Base-by-base conservation (phyloP, 2,888 invertebrate genomes). In the Hermaeophaga mercurialis region DNA sequence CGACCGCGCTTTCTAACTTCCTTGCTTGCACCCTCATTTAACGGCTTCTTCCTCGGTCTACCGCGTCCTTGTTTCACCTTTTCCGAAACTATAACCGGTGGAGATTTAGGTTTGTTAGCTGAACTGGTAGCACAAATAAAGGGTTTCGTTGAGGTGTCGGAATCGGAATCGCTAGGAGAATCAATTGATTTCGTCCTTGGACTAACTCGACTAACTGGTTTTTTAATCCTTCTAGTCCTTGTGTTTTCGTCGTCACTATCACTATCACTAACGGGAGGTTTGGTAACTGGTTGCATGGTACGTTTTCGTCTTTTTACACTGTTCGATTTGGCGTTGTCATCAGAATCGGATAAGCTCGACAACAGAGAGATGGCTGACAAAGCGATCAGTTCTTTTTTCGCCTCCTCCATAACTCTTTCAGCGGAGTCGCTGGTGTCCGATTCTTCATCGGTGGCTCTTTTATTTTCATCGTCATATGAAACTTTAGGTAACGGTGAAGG, bases 261-360 rank as follows among this genome's bases (percentile, higher is more conserved):
- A 70, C 72, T 71, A 69, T 75, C 74, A 73, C 68, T 70, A 54
- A 52, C 12, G n/a, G 49, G 50, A 53, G 58, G 61, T 56, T 66
- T 68, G 66, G 68, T 66, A 66, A 67, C 67, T 66, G 64, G 50
- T 59, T 64, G 47, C 31, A 49, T 36, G 58, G 58, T 56, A 46
- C 48, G 59, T 34, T 55, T 59, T 22, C 63, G 61, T 34, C 55
- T 58, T 59, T 63, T 68, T 14, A 55, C 12, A 17, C 53, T 45
- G 8, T 22, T 24, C 68, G 71, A 62, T 70, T 71, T 48, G 56
- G 60, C 58, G 64, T 73, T 60, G 33, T 59, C 57, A 15, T 65
- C 65, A 2, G 63, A 59, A 64, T 85, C 85, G 3, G 85, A 85
- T 62, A 85, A 75, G 70, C 84, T 84, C 62, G 85, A 85, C 55